Evolutionary conservation across 2,888 invertebrate species (phyloP).

Genomic region (Sepiola atlantica): DNA sequence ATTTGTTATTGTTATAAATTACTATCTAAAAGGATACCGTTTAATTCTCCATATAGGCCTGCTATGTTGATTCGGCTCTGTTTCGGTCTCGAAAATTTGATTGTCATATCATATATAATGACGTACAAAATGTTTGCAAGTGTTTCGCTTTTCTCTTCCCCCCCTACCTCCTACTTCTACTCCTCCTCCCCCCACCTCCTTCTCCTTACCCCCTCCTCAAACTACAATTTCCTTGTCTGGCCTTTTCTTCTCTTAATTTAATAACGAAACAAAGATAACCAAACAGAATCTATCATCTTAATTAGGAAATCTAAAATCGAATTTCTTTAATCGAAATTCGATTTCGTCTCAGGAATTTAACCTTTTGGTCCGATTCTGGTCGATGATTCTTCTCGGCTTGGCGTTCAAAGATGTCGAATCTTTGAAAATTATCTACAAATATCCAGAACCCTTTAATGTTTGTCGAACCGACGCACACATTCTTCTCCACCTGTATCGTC

Average conservation of each 20-base stretch:
- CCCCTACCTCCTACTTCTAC: no score
- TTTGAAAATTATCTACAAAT: background rate
- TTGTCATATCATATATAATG: no score
- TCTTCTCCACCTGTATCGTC: background rate
- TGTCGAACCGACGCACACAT: background rate
- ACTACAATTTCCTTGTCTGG: background rate
- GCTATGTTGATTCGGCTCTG: no score
- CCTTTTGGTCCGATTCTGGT: background rate
- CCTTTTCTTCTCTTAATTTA: background rate
- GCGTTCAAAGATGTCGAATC: background rate
- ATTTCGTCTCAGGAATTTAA: background rate
- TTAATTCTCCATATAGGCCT: no score
- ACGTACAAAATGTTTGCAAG: no score
- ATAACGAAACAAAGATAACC: background rate
- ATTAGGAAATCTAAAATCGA: background rate
- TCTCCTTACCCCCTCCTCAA: background rate
- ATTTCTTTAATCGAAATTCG: conserved; percentile 22
- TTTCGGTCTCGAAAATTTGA: no score
- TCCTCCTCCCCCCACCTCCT: background rate
- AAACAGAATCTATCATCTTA: background rate
- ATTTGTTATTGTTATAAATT: no score
- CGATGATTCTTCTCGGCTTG: background rate
- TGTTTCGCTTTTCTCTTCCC: no score
- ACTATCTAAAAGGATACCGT: no score
- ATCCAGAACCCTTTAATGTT: background rate